A percentile compares a stretch with the other conserved stretches of the same genome.
These are phyloP conservation scores for Drosophila triauraria DNA, from an alignment of 1,140 invertebrate genomes.

Conservation along the genomic window DNA sequence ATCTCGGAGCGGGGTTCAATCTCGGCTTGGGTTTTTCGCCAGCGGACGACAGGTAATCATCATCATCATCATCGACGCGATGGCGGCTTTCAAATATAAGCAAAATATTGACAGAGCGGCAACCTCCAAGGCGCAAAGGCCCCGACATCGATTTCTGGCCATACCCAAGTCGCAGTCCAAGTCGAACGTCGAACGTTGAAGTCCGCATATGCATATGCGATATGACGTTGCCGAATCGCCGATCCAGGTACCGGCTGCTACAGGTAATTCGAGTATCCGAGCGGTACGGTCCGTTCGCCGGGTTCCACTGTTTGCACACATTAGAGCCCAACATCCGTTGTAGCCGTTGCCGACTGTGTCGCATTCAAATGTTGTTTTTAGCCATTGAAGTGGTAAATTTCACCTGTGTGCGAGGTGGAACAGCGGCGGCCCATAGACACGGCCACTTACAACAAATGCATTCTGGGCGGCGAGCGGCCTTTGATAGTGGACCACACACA, in stretches of 20 bases:
- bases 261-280: conserved; percentile 29
- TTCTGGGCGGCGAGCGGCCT: conserved; percentile 68
- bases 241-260: conserved; percentile 46
- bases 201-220: conserved; percentile 60
- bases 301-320: conserved; percentile 76
- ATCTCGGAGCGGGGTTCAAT: conserved; percentile 17
- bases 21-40: conserved; percentile 52
- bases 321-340: conserved; percentile 71
- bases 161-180: conserved; percentile 15
- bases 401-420: conserved; percentile 76
- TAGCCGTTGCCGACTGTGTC: conserved; percentile 75
- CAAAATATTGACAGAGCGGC: conserved; percentile 84
- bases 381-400: conserved; percentile 81
- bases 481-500: conserved; percentile 82
- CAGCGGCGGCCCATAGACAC: conserved; percentile 61
- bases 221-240: conserved; percentile 78
- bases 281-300: conserved; percentile 13
- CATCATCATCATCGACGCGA: conserved; percentile 36
- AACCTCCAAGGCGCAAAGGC: conserved; percentile 70
- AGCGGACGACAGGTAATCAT: conserved; percentile 71
- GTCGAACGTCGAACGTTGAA: background rate
- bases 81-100: conserved; percentile 67
- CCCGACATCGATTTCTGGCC: conserved; percentile 56
- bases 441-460: conserved; percentile 82
- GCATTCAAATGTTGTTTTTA: conserved; percentile 83